Conservation (phyloP, 2,888 invertebrate species). For the Apotomis turbidana region DNA sequence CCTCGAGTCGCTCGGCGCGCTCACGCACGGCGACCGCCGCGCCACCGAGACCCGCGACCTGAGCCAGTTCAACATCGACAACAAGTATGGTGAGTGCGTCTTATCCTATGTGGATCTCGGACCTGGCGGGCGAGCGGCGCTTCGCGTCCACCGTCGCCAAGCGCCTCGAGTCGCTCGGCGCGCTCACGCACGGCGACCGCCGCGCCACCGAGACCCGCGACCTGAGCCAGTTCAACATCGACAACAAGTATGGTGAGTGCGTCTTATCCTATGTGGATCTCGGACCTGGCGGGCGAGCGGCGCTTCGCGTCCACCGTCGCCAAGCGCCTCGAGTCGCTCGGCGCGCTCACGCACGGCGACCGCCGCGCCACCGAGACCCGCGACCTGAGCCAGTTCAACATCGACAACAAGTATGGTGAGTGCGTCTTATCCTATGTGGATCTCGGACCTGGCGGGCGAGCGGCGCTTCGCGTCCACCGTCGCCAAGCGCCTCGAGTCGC, state of each 20-base stretch:
- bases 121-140: slow-evolving; percentile 98
- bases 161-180: slow-evolving; percentile 97
- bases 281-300: too few species aligned
- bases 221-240: slow-evolving; percentile 98
- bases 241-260: slow-evolving; percentile 90
- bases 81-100: slow-evolving; percentile 95
- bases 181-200: slow-evolving; percentile 99
- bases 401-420: slow-evolving; percentile 97
- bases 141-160: slow-evolving; percentile 99
- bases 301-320: too few species aligned
- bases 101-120: slow-evolving; percentile 89
- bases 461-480: slow-evolving; percentile 98
- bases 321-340: too few species aligned
- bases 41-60: slow-evolving; percentile 91
- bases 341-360: slow-evolving; percentile 94
- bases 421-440: slow-evolving; percentile 79
- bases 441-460: slow-evolving; percentile 99
- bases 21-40: slow-evolving; percentile 95
- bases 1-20: slow-evolving; percentile 70
- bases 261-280: too few species aligned
- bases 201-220: slow-evolving; percentile 98
- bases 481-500: slow-evolving; percentile 96
- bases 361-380: slow-evolving; percentile 89
- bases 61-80: slow-evolving; percentile 95
- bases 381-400: slow-evolving; percentile 96